Conservation (phyloP, 2,113 vertebrate genomes). For the Glaucidium brasilianum region DNA sequence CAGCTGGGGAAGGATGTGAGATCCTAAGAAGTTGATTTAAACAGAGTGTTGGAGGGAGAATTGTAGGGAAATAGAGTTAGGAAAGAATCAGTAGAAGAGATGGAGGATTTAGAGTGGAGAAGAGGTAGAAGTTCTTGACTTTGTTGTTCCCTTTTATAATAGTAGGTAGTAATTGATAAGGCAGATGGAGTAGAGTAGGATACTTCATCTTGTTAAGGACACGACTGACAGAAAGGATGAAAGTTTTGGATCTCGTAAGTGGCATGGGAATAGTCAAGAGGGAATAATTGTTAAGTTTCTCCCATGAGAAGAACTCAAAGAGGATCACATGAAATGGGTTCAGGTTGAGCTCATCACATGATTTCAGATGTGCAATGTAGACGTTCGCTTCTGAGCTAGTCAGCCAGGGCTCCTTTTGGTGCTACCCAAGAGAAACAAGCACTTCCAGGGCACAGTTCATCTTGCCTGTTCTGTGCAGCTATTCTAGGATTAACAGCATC, state of each 20-base stretch:
- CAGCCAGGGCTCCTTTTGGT: not conserved
- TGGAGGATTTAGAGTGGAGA: not conserved
- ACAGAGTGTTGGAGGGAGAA: not conserved
- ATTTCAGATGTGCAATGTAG: not conserved
- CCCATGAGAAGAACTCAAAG: not conserved
- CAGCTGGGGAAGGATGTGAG: not conserved
- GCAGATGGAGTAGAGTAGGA: not conserved
- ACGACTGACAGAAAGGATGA: not conserved
- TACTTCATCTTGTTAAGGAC: not conserved
- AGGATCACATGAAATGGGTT: not conserved
- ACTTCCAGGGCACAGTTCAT: not conserved
- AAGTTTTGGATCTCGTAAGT: not conserved
- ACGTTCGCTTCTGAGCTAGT: not conserved
- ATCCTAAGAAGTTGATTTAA: not conserved
- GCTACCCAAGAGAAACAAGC: not conserved
- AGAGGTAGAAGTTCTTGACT: not conserved
- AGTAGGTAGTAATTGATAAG: not conserved
- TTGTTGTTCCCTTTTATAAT: not conserved
- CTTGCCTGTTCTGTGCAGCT: not conserved
- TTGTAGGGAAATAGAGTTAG: not conserved
- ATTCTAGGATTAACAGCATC: not conserved
- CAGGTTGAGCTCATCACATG: not conserved
- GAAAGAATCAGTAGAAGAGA: not conserved
- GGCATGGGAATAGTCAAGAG: not conserved
- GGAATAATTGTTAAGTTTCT: not conserved